Conservation (phyloP, 2,797 vertebrate genomes). For the Eleutherodactylus coqui region DNA sequence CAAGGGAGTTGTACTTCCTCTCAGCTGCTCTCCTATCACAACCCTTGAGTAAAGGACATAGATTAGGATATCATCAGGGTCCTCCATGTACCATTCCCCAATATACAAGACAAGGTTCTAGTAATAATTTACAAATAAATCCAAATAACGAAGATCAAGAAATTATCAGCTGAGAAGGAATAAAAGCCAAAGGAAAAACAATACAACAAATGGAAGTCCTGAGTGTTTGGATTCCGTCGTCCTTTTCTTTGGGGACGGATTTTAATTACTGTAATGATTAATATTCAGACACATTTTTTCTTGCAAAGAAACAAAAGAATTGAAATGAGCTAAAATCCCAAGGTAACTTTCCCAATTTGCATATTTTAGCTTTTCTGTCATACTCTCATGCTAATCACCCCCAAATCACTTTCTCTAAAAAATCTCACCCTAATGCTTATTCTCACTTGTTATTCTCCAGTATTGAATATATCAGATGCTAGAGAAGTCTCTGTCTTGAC, state of each 20-base stretch:
- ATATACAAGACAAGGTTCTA: background rate
- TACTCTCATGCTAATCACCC: background rate
- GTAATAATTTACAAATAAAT: background rate
- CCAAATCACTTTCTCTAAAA: constrained; percentile 1
- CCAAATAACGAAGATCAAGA: background rate
- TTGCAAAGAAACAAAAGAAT: constrained; percentile 13
- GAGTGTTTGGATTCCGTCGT: background rate
- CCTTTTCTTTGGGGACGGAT: background rate
- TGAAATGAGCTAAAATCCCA: constrained; percentile 22
- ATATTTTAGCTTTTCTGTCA: constrained; percentile 3
- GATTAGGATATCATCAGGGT: no score
- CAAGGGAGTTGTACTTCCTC: background rate
- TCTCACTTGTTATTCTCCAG: background rate
- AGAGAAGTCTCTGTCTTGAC: background rate
- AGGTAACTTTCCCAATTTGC: background rate
- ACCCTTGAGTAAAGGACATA: background rate
- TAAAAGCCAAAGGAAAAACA: background rate
- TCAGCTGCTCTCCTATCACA: background rate
- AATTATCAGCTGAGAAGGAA: background rate
- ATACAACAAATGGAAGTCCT: background rate
- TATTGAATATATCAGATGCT: background rate
- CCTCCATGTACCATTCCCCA: background rate
- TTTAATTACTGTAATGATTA: constrained; percentile 33
- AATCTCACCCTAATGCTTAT: background rate
- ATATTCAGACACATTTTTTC: constrained; percentile 33